Base-by-base conservation (phyloP, 2,797 vertebrate genomes). In the Tiaroga cobitis region DNA sequence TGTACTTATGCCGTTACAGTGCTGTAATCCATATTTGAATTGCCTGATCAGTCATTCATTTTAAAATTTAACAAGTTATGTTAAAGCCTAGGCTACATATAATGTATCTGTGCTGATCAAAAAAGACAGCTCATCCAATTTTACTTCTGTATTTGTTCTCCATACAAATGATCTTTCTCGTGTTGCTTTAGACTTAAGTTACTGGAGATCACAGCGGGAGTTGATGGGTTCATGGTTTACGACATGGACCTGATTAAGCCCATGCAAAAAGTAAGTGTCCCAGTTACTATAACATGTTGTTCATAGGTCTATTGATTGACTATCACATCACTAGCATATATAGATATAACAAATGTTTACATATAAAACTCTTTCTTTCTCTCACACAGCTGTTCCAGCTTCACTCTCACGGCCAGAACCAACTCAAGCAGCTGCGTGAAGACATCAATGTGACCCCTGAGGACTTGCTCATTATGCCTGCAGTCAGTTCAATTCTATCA, bases 171-270 rank as follows among this genome's bases (percentile, higher is more conserved):
- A 54, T 34, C 8, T 49, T 51, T 84, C 77, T 65, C 61, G 3
- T 63, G 43, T 68, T 63, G 1, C 69, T 63, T 84, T 26, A 96
- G 96, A 87, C 92, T 96, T 84, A 97, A 97, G 91, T 56, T 93
- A 81, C 37, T 97, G 89, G 95, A 96, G 93, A 96, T 96, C 87
- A 87, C 92, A 67, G 96, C 95, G 79, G 96, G 96, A 90, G 95
- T 96, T 82, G 95, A 97, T 32, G 96, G 96, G 69, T 96, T 96
- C 90, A 96, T 96, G 96, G 97, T 97, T 0, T 97, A 96, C 63
- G 97, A 97, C 90, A 93, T 95, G 91, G 90, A 93, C 84, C 82
- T 96, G 91, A 94, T 97, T 76, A 92, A 95, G 88, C 96, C 96
- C 87, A 97, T 97, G 96, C 96, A 96, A 89, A 92, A 94, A 76